Evolutionary conservation across 1,140 invertebrate species (phyloP).

Genomic region (Geopemphigus sp.): DNA sequence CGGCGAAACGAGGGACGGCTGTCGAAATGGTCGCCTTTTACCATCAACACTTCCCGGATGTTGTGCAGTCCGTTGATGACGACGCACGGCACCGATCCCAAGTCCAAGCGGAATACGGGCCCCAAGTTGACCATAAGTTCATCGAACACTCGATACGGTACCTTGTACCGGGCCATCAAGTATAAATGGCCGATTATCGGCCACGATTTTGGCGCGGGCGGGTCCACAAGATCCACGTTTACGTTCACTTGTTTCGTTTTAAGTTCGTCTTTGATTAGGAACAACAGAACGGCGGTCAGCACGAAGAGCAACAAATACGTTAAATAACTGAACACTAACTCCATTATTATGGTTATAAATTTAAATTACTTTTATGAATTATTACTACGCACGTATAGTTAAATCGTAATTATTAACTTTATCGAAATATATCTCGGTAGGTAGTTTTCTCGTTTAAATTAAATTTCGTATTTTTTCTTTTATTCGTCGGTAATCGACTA

Average conservation of each 20-base stretch:
- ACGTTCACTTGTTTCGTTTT: slow-evolving; percentile 25
- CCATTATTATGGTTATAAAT: background rate
- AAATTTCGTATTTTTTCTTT: slow-evolving; percentile 8
- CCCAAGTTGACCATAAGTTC: slow-evolving; percentile 61
- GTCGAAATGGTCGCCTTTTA: slow-evolving; percentile 65
- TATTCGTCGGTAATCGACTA: slow-evolving; percentile 11
- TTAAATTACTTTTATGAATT: too few species aligned
- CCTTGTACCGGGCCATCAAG: slow-evolving; percentile 62
- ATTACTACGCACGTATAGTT: too few species aligned
- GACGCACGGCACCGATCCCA: slow-evolving; percentile 64
- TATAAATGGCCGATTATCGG: slow-evolving; percentile 65
- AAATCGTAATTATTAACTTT: background rate
- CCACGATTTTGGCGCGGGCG: slow-evolving; percentile 62
- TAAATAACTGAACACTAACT: slow-evolving; percentile 41
- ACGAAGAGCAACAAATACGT: slow-evolving; percentile 33
- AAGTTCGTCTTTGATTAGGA: slow-evolving; percentile 27
- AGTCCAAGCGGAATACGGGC: slow-evolving; percentile 61
- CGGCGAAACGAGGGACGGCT: slow-evolving; percentile 66
- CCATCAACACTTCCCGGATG: slow-evolving; percentile 65
- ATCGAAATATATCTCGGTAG: background rate
- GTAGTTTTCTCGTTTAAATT: background rate
- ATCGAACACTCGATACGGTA: slow-evolving; percentile 66
- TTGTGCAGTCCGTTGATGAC: slow-evolving; percentile 65
- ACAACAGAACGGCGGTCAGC: slow-evolving; percentile 24
- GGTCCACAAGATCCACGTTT: slow-evolving; percentile 52